Conservation (phyloP, 1,140 invertebrate species). For the Drosophila sproati region DNA sequence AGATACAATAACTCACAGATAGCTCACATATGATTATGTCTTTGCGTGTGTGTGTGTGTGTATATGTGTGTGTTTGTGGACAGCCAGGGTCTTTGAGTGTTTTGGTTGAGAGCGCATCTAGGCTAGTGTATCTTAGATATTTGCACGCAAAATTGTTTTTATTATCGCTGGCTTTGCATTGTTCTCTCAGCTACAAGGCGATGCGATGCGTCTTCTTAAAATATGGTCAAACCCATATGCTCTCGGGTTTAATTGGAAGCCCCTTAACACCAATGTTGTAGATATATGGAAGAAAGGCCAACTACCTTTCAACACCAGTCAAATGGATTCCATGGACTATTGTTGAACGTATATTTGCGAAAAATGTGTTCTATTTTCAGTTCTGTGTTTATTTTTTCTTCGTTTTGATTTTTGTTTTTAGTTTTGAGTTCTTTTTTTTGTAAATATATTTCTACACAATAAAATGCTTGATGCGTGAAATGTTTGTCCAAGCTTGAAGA, state of each 20-base stretch:
- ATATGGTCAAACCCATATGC: slow-evolving; percentile 34
- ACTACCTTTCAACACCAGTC: slow-evolving; percentile 31
- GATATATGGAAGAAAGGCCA: slow-evolving; percentile 36
- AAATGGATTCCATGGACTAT: slow-evolving; percentile 10
- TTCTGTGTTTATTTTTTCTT: slow-evolving; percentile 43
- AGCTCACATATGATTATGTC: slow-evolving; percentile 41
- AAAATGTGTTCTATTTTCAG: slow-evolving; percentile 60
- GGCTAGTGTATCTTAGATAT: slow-evolving; percentile 85
- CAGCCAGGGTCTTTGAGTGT: slow-evolving; percentile 80
- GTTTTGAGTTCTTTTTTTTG: neutral
- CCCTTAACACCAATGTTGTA: slow-evolving; percentile 2
- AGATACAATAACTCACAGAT: slow-evolving; percentile 68
- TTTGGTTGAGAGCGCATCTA: slow-evolving; percentile 84
- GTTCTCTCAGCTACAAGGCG: slow-evolving; percentile 29
- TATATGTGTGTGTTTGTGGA: slow-evolving; percentile 31
- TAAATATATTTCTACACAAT: slow-evolving; percentile 76
- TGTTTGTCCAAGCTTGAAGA: slow-evolving; percentile 84
- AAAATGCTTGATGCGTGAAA: slow-evolving; percentile 84
- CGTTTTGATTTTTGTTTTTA: slow-evolving; percentile 21
- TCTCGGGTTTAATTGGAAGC: slow-evolving; percentile 25
- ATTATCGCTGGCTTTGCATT: slow-evolving; percentile 53
- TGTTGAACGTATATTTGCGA: slow-evolving; percentile 31
- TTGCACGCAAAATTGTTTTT: slow-evolving; percentile 84
- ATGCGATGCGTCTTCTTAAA: slow-evolving; percentile 13
- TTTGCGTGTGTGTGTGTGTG: slow-evolving; percentile 18